Evolutionary conservation across 2,888 invertebrate genomes (phyloP).

Genomic region (Phengaris arion): DNA sequence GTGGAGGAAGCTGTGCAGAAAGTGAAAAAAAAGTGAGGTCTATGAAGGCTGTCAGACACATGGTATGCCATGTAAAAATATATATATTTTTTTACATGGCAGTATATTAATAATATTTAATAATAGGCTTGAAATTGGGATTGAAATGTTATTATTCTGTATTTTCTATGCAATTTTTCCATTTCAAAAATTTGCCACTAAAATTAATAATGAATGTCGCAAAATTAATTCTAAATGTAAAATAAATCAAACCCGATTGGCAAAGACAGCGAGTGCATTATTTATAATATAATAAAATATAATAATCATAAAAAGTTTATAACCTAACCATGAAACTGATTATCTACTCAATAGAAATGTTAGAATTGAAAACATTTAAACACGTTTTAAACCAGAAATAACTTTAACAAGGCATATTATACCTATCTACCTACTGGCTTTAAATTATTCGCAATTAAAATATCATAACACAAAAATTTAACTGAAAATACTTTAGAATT

Average conservation of each 20-base stretch:
- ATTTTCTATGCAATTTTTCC: too few species aligned
- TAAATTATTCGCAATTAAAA: constrained; percentile 1
- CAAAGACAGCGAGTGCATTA: neutral
- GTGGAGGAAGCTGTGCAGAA: too few species aligned
- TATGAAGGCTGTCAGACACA: too few species aligned
- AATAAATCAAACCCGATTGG: neutral
- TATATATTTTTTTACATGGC: too few species aligned
- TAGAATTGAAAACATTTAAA: neutral
- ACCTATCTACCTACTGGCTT: neutral
- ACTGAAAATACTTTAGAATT: neutral
- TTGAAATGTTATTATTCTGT: too few species aligned
- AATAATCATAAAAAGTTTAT: neutral
- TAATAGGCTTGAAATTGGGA: too few species aligned
- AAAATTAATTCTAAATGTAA: too few species aligned
- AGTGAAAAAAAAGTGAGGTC: too few species aligned
- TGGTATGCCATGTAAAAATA: too few species aligned
- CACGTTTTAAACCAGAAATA: neutral
- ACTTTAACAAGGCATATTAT: neutral
- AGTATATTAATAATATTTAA: too few species aligned
- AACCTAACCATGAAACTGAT: neutral
- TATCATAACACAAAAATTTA: neutral
- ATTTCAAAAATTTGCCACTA: too few species aligned
- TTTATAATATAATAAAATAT: neutral
- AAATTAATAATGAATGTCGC: too few species aligned
- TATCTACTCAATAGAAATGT: neutral